Conservation (phyloP, 1,140 invertebrate genomes). For the Reticulitermes speratus region DNA sequence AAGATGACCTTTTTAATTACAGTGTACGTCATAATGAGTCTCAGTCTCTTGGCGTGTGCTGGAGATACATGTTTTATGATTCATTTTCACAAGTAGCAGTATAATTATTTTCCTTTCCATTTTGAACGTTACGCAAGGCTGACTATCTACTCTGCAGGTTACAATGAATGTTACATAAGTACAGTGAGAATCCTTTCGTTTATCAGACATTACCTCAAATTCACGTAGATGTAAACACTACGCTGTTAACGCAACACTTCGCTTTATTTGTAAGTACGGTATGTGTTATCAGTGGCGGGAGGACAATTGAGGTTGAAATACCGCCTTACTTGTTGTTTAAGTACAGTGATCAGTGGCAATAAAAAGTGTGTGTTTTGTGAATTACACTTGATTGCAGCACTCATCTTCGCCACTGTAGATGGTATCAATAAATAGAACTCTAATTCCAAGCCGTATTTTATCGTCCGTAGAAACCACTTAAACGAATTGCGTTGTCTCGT, state of each 20-base stretch:
- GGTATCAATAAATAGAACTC: neutral
- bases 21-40: neutral
- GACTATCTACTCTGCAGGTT: neutral
- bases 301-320: neutral
- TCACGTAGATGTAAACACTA: neutral
- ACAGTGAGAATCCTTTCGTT: neutral
- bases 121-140: neutral
- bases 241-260: neutral
- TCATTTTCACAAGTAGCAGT: neutral
- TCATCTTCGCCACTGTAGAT: neutral
- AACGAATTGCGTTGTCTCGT: no score
- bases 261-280: no score
- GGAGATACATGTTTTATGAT: neutral
- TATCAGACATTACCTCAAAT: neutral
- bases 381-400: neutral
- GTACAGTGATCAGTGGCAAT: neutral
- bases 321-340: neutral
- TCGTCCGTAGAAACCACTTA: no score
- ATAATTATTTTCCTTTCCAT: neutral
- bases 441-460: neutral
- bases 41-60: neutral
- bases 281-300: neutral
- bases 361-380: neutral
- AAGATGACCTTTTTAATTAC: neutral
- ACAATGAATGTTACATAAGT: neutral